These are phyloP conservation scores for Cyclophora albipunctata DNA, from an alignment of 2,888 invertebrate species.

Conservation along the genomic window DNA sequence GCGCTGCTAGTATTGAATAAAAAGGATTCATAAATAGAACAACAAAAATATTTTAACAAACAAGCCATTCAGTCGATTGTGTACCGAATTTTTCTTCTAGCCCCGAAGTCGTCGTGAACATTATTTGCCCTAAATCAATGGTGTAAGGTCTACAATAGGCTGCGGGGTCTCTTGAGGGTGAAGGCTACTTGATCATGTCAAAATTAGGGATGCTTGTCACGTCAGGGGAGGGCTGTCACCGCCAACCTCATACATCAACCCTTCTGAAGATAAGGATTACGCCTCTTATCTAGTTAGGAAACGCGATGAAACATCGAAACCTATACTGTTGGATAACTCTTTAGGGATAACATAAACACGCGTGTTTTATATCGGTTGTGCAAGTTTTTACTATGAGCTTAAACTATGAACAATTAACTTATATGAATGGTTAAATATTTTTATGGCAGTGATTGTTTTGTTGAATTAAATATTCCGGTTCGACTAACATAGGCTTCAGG, in stretches of 20 bases:
- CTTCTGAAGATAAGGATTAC: constrained; percentile 34
- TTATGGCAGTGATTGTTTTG: no score
- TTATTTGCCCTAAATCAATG: no score
- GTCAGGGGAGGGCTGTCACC: constrained; percentile 44
- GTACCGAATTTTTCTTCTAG: constrained; percentile 13
- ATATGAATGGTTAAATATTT: no score
- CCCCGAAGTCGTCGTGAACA: no score
- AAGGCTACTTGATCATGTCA: constrained; percentile 27
- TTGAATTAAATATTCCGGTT: no score
- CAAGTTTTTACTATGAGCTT: no score
- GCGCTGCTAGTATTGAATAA: no score
- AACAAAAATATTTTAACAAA: constrained; percentile 11
- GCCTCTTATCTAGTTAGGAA: constrained; percentile 26
- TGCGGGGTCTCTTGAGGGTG: neutral
- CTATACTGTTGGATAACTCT: neutral
- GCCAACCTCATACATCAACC: constrained; percentile 58
- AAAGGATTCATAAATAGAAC: neutral
- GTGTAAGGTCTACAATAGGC: no score
- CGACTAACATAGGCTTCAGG: no score
- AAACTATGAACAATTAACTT: no score
- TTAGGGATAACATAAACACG: no score
- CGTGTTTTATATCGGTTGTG: no score
- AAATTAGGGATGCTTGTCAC: constrained; percentile 53
- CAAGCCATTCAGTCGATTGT: constrained; percentile 19
- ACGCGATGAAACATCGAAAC: neutral